phyloP scores from a whole-genome alignment of 2,113 vertebrate species.

The Antennarius striatus region DNA sequence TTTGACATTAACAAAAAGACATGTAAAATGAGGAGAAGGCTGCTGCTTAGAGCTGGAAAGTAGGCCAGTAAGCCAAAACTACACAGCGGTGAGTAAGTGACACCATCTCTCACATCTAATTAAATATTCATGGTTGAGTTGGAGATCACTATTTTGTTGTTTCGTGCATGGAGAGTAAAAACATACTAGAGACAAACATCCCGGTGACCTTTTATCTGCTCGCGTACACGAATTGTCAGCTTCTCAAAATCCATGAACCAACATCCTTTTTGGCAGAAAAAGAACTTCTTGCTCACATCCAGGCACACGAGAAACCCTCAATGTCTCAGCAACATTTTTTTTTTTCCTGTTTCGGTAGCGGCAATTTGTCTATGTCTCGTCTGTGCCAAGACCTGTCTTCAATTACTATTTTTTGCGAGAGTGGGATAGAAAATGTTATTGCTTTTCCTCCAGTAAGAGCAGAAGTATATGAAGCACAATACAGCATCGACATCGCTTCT shows the following conservation, averaged over 20 bases:
- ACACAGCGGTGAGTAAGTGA: slow-evolving; percentile 59
- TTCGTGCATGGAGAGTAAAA: background rate
- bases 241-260: background rate
- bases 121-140: slow-evolving; percentile 72
- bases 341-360: background rate
- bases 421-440: background rate
- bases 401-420: background rate
- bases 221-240: too few species aligned
- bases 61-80: slow-evolving; percentile 41
- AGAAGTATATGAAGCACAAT: background rate
- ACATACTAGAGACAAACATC: background rate
- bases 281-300: background rate
- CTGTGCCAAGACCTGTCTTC: background rate
- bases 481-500: background rate
- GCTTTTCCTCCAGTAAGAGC: background rate
- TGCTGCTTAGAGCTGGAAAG: slow-evolving; percentile 19
- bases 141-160: slow-evolving; percentile 24
- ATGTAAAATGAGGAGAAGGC: slow-evolving; percentile 5
- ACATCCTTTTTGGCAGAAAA: background rate
- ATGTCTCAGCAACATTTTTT: background rate
- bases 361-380: background rate
- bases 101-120: slow-evolving; percentile 52
- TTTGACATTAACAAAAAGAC: slow-evolving; percentile 10
- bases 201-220: background rate
- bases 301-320: background rate